Evolutionary conservation across 2,797 vertebrate species (phyloP), one percentile per base, ranked within the genome.

Genomic region (Bucorvus abyssinicus): DNA sequence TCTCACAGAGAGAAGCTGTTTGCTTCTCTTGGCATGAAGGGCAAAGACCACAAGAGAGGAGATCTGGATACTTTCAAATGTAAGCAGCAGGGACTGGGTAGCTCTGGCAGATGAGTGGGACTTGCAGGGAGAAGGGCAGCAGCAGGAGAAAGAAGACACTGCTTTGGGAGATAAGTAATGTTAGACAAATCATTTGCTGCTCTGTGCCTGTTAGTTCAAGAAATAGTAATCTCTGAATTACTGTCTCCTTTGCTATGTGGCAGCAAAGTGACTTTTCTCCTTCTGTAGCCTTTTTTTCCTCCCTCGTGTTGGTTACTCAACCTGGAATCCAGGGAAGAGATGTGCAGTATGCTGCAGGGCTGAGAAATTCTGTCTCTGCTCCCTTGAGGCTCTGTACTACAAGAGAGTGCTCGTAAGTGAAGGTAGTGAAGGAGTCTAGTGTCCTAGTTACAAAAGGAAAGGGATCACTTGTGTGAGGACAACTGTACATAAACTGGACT

Each of bases 331-430:
- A 70, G 34, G 52, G 17, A 73, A 55, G 22, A 52, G 40, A 30
- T 49, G 14, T 67, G 20, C 20, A 36, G 12, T 32, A 10, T 34
- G 36, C 34, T 64, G 27, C 26, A 38, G 30, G n/a, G 15, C 23
- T 36, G 10, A 64, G 38, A 89, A 73, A 47, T 79, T 61, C 74
- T 86, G 14, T 26, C 18, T 59, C 11, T 40, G 32, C 22, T 68
- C 38, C 42, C 15, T 47, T 0, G 0, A 52, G 40, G 14, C 27
- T 16, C 38, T 21, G 16, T 59, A 40, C 38, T 65, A 26, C 6
- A 61, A 24, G 55, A 59, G 6, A n/a, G 9, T 23, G 20, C 10
- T 80, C 23, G 8, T 67, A 45, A 84, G 24, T 34, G 50, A 74
- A 50, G 29, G 16, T 14, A 5, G 29, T 21, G 18, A 79, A 67